These are phyloP conservation scores for Dreissena polymorpha DNA, from an alignment of 1,140 invertebrate species.

Conservation along the genomic window DNA sequence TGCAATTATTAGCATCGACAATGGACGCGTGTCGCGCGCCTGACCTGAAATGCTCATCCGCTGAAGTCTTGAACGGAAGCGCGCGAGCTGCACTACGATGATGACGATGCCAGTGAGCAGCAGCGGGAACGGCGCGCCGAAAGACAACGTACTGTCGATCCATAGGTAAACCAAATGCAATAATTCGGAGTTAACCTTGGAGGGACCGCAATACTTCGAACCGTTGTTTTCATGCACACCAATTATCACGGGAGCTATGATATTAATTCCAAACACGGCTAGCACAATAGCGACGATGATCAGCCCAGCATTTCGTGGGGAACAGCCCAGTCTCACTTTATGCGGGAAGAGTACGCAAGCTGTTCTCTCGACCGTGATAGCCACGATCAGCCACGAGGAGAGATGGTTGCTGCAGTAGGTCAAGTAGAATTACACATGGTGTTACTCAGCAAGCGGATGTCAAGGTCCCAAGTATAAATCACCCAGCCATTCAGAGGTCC, in stretches of 20 bases:
- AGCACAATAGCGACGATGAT: constrained; percentile 14
- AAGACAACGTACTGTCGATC: constrained; percentile 36
- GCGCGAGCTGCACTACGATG: constrained; percentile 21
- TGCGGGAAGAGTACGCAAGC: constrained; percentile 62
- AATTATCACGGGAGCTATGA: constrained; percentile 9
- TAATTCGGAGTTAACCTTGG: background rate
- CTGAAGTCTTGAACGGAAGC: background rate
- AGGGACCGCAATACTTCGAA: constrained; percentile 1
- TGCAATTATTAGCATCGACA: constrained; percentile 26
- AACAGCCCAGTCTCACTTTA: constrained; percentile 48
- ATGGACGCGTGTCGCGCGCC: background rate
- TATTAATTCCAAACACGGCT: background rate
- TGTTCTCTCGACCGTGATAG: constrained; percentile 63
- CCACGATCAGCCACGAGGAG: constrained; percentile 65
- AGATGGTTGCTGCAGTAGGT: constrained; percentile 53
- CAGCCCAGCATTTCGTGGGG: background rate
- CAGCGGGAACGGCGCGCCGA: constrained; percentile 16
- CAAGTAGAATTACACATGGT: constrained; percentile 58
- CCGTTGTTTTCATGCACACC: background rate
- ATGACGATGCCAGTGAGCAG: constrained; percentile 21
- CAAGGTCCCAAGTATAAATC: constrained; percentile 38
- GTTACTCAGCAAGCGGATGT: constrained; percentile 47
- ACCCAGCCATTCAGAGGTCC: constrained; percentile 64
- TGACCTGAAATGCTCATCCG: background rate
- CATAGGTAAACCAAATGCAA: constrained; percentile 12